A percentile compares a stretch with the other conserved stretches of the same genome.
Evolutionary conservation across 2,888 invertebrate genomes (phyloP).

Genomic region (Epinotia nisella): DNA sequence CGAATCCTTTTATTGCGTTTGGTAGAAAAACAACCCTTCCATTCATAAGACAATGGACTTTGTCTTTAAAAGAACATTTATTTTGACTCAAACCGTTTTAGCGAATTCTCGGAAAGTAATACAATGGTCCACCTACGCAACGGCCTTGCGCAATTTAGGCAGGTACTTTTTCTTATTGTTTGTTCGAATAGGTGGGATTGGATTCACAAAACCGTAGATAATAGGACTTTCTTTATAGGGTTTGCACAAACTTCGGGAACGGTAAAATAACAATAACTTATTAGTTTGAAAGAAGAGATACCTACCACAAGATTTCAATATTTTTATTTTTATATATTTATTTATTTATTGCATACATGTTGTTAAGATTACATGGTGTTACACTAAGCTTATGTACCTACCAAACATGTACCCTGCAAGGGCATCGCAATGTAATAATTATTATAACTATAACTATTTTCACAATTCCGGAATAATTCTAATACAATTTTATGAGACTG

Average conservation of each 20-base stretch:
- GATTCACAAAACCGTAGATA: slow-evolving; percentile 11
- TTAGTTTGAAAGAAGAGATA: background rate
- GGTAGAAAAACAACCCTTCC: slow-evolving; percentile 80
- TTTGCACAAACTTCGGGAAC: background rate
- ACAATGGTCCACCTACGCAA: slow-evolving; percentile 46
- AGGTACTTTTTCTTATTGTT: slow-evolving; percentile 47
- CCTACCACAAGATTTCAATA: too few species aligned
- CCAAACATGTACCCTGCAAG: too few species aligned
- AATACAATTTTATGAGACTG: too few species aligned
- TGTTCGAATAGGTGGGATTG: slow-evolving; percentile 23
- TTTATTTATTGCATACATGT: too few species aligned
- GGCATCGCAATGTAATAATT: too few species aligned
- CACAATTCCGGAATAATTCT: too few species aligned
- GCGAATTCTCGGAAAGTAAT: slow-evolving; percentile 65
- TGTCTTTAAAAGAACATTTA: slow-evolving; percentile 71
- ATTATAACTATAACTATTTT: too few species aligned
- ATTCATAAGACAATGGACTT: slow-evolving; percentile 68
- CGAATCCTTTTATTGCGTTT: slow-evolving; percentile 75
- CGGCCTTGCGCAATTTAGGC: slow-evolving; percentile 45
- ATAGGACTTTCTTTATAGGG: slow-evolving; percentile 23
- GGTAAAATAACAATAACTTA: background rate
- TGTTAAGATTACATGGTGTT: too few species aligned
- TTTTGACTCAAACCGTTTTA: slow-evolving; percentile 69
- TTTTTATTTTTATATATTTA: too few species aligned
- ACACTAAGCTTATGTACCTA: too few species aligned